These are phyloP conservation scores for Rhynchomys soricoides DNA, from an alignment of 2,113 vertebrate genomes.

Conservation along the genomic window DNA sequence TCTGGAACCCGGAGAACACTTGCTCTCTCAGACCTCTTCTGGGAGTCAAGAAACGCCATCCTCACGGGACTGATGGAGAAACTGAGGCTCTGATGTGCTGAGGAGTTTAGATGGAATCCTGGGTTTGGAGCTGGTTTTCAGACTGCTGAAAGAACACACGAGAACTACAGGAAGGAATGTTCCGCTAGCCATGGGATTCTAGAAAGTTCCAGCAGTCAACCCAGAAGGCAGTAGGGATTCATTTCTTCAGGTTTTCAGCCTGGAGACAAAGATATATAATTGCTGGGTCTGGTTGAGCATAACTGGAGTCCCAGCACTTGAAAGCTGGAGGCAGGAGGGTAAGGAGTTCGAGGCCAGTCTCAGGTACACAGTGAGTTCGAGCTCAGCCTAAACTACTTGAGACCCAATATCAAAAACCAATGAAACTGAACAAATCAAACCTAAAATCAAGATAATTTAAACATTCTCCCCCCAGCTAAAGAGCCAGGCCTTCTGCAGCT, in stretches of 20 bases:
- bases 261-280: background rate
- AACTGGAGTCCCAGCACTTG: background rate
- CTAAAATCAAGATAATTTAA: background rate
- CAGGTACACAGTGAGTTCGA: background rate
- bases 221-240: background rate
- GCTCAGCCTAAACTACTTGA: background rate
- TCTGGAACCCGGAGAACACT: accelerated
- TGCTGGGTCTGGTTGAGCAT: background rate
- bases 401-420: background rate
- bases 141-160: background rate
- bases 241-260: background rate
- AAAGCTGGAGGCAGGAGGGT: background rate
- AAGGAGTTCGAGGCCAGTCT: background rate
- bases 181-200: background rate
- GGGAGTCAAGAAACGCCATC: background rate
- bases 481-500: accelerated
- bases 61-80: background rate
- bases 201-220: background rate
- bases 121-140: background rate
- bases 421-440: background rate
- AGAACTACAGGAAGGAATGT: background rate
- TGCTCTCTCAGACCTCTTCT: background rate
- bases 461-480: background rate
- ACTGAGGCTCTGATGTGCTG: background rate
- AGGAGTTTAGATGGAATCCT: background rate